These are phyloP conservation scores for Tethya wilhelma DNA, from an alignment of 37 sponge, comb jelly and placozoan species.

Conservation along the genomic window DNA sequence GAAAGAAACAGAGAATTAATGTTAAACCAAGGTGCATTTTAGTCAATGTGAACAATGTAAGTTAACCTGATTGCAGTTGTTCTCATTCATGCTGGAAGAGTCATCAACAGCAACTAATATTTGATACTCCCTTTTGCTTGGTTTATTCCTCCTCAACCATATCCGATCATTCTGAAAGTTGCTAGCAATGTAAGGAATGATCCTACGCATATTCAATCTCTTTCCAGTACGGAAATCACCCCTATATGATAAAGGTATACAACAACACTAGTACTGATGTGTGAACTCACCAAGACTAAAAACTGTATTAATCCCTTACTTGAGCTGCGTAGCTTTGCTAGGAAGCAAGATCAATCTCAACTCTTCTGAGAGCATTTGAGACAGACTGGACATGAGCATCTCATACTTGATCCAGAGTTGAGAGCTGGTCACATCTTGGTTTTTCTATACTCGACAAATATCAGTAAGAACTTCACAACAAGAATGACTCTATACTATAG, in stretches of 20 bases:
- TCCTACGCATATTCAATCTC: conserved; percentile 91
- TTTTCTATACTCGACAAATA: background rate
- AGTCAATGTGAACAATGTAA: background rate
- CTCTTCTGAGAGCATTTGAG: conserved; percentile 88
- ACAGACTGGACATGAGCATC: conserved; percentile 37
- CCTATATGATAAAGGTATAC: conserved; percentile 22
- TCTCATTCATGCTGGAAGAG: conserved; percentile 26
- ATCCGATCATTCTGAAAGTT: conserved; percentile 94
- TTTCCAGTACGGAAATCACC: conserved; percentile 97
- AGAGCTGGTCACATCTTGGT: background rate
- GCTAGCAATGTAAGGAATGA: conserved; percentile 98
- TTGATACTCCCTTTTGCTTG: conserved; percentile 89
- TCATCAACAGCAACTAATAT: conserved; percentile 88
- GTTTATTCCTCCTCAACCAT: conserved; percentile 93
- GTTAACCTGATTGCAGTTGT: conserved; percentile 18
- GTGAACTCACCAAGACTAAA: background rate
- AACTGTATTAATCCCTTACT: conserved; percentile 24
- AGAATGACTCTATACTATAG: background rate
- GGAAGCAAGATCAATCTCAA: conserved; percentile 88
- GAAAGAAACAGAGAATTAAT: background rate
- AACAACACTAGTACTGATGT: background rate
- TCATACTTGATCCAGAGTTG: conserved; percentile 82
- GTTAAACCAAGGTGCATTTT: background rate
- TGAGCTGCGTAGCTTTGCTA: conserved; percentile 87
- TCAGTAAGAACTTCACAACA: background rate